phyloP scores from a whole-genome alignment of 1,140 invertebrate genomes.

The Stenopsyche tienmushanensis region DNA sequence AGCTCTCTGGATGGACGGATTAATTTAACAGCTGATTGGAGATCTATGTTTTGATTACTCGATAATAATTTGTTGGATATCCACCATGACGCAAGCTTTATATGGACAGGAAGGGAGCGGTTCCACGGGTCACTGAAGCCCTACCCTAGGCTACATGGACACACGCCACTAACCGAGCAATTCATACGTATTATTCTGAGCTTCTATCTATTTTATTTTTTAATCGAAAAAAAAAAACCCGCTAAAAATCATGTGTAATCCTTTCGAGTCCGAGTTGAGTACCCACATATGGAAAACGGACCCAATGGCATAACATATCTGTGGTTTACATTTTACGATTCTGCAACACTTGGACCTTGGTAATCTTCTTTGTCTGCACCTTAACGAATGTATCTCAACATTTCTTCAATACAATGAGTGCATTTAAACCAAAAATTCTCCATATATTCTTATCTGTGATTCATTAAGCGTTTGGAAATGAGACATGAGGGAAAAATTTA shows the following conservation, averaged over 20 bases:
- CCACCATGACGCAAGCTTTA: slow-evolving; percentile 13
- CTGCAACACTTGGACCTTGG: slow-evolving; percentile 22
- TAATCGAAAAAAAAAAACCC: neutral
- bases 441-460: too few species aligned
- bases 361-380: slow-evolving; percentile 15
- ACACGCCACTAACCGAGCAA: slow-evolving; percentile 11
- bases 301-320: slow-evolving; percentile 14
- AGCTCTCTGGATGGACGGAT: too few species aligned
- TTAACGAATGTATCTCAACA: slow-evolving; percentile 7
- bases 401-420: neutral
- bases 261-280: too few species aligned
- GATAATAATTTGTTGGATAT: neutral
- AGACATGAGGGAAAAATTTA: too few species aligned
- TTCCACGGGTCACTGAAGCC: slow-evolving; percentile 10
- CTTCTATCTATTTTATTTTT: neutral
- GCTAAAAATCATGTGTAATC: too few species aligned
- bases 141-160: slow-evolving; percentile 10
- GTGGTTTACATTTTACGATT: slow-evolving; percentile 29
- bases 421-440: too few species aligned
- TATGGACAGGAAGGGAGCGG: slow-evolving; percentile 22
- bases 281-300: neutral
- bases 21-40: slow-evolving; percentile 6
- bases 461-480: too few species aligned
- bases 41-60: neutral
- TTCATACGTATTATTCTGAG: neutral